Percentiles rank a stretch among this genome's conserved stretches.
phyloP scores from a whole-genome alignment of 2,797 vertebrate genomes.

The Lagodon rhomboides region DNA sequence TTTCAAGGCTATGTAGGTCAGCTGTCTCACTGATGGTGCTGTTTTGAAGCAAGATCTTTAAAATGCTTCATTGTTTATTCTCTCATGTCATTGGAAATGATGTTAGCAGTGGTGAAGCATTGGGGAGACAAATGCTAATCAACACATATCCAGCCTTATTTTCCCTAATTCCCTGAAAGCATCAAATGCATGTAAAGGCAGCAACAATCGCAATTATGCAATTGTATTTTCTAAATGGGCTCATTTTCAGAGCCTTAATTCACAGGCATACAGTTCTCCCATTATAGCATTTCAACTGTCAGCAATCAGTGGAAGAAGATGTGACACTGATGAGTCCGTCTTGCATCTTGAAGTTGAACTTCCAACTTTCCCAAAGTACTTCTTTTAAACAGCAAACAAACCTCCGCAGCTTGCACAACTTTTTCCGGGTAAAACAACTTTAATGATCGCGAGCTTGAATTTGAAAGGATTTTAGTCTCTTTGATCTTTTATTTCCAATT shows the following conservation, averaged over 20 bases:
- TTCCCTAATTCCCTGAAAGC: conserved; percentile 26
- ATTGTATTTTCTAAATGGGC: conserved; percentile 41
- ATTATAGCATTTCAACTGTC: conserved; percentile 24
- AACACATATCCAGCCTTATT: background rate
- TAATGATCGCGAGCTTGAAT: conserved; percentile 69
- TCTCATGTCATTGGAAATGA: conserved; percentile 46
- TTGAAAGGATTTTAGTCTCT: conserved; percentile 71
- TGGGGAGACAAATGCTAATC: conserved; percentile 51
- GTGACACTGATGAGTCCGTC: conserved; percentile 38
- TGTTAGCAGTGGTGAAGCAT: conserved; percentile 24
- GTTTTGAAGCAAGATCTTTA: conserved; percentile 46
- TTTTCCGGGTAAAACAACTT: conserved; percentile 60
- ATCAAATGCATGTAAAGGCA: conserved; percentile 11
- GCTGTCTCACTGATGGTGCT: conserved; percentile 55
- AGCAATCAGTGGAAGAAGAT: conserved; percentile 18
- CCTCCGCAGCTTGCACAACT: conserved; percentile 36
- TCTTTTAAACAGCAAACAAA: conserved; percentile 60
- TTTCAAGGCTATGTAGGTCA: conserved; percentile 73
- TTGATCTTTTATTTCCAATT: conserved; percentile 82
- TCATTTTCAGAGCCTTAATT: conserved; percentile 41
- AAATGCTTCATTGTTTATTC: conserved; percentile 58
- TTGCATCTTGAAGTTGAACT: conserved; percentile 31
- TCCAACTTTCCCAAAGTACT: conserved; percentile 43
- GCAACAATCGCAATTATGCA: conserved; percentile 39
- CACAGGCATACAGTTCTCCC: conserved; percentile 18